Percentiles rank a stretch among this genome's conserved stretches.
These are phyloP conservation scores for Gorsachius goisagi DNA, from an alignment of 2,113 vertebrate genomes.

Conservation along the genomic window DNA sequence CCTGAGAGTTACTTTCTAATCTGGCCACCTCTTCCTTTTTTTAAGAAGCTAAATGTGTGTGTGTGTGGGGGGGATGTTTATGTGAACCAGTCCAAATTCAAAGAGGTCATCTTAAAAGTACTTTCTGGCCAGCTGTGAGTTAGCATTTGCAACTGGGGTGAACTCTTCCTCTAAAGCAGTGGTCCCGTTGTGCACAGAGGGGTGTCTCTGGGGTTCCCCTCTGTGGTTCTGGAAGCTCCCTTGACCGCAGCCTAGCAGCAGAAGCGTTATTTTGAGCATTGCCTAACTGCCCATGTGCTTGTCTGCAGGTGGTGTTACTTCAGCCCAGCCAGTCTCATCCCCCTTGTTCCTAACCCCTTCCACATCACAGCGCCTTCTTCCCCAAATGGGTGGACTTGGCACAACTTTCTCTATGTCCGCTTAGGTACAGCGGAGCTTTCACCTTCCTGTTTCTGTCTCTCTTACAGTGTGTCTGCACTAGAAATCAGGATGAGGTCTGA, in stretches of 20 bases:
- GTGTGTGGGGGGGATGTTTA: too few relatives aligned
- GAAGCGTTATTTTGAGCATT: background rate
- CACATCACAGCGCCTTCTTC: fast-evolving
- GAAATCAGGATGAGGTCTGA: fast-evolving
- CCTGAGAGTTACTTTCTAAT: background rate
- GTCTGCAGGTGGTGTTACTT: fast-evolving
- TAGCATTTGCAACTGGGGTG: background rate
- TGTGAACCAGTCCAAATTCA: background rate
- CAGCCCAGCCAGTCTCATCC: fast-evolving
- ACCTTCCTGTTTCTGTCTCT: fast-evolving
- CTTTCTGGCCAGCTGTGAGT: background rate
- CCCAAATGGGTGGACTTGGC: fast-evolving
- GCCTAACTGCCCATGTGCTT: background rate
- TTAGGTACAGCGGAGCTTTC: fast-evolving
- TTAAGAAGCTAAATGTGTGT: background rate
- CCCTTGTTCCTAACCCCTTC: background rate
- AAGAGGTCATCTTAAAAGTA: background rate
- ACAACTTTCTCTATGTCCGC: fast-evolving
- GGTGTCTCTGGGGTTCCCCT: too few relatives aligned
- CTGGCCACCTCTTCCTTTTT: background rate
- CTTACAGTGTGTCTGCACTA: fast-evolving
- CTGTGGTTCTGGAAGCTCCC: background rate
- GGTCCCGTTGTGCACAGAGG: fast-evolving
- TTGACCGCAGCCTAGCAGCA: background rate
- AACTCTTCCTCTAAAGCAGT: background rate